Conservation (phyloP, 2,888 invertebrate species). For the Ptychoptera contaminata region DNA sequence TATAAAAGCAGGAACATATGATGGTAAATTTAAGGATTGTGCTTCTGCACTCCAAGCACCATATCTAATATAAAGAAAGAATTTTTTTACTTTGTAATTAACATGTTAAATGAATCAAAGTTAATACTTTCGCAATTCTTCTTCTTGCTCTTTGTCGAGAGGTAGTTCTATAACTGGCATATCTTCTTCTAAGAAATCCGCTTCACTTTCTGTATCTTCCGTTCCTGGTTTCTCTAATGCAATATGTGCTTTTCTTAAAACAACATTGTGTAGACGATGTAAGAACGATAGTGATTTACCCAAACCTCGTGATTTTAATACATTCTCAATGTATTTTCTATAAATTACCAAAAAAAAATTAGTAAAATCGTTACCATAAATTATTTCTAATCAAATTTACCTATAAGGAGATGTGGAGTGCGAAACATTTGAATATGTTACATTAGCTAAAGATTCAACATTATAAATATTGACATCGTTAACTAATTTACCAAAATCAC, state of each 20-base stretch:
- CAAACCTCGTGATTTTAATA: slow-evolving; percentile 73
- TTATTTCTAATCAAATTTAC: slow-evolving; percentile 16
- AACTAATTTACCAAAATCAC: slow-evolving; percentile 12
- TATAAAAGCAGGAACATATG: slow-evolving; percentile 70
- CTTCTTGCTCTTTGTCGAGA: slow-evolving; percentile 10
- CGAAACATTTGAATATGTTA: slow-evolving; percentile 33
- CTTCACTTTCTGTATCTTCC: slow-evolving; percentile 24
- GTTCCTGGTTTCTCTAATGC: slow-evolving; percentile 43
- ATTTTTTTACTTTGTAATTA: neutral
- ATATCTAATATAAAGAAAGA: slow-evolving; percentile 27
- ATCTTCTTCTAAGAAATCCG: slow-evolving; percentile 32
- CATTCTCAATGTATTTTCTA: slow-evolving; percentile 72
- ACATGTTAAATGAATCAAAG: slow-evolving; percentile 23
- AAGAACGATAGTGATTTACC: slow-evolving; percentile 67
- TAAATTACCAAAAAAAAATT: slow-evolving; percentile 8
- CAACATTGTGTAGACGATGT: slow-evolving; percentile 50
- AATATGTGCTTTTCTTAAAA: slow-evolving; percentile 52
- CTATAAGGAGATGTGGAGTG: slow-evolving; percentile 36
- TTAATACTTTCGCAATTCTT: slow-evolving; percentile 34
- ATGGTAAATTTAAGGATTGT: slow-evolving; percentile 61
- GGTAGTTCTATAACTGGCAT: slow-evolving; percentile 10
- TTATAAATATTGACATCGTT: slow-evolving; percentile 33
- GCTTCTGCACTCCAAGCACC: slow-evolving; percentile 68
- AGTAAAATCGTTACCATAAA: no score
- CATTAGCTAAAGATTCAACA: slow-evolving; percentile 35